These are phyloP conservation scores for Tricholauxania praeusta DNA, from an alignment of 2,888 invertebrate species.

Conservation along the genomic window DNA sequence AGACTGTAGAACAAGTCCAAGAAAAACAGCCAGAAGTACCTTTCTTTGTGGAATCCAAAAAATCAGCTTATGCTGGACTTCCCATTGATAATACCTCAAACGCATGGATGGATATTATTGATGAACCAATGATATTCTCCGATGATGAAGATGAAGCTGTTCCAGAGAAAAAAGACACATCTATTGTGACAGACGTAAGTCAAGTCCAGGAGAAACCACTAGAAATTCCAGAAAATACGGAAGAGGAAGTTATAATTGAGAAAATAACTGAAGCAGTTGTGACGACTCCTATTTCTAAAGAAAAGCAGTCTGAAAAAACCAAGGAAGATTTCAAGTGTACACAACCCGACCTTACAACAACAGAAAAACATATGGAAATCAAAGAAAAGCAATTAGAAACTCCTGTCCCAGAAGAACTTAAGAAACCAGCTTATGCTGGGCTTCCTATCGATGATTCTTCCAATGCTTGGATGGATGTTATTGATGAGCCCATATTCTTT, in stretches of 20 bases:
- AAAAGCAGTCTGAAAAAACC: neutral
- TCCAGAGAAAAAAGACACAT: neutral
- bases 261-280: conserved; percentile 51
- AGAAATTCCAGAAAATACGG: conserved; percentile 52
- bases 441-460: conserved; percentile 54
- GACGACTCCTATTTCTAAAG: conserved; percentile 15
- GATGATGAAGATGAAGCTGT: conserved; percentile 52
- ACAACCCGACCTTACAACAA: no score
- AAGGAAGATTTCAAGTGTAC: neutral
- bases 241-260: conserved; percentile 50
- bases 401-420: conserved; percentile 42
- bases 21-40: conserved; percentile 33
- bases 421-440: conserved; percentile 55
- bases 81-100: conserved; percentile 59
- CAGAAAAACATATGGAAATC: neutral
- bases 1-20: neutral
- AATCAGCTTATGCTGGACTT: conserved; percentile 55
- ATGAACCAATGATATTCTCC: conserved; percentile 58
- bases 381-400: conserved; percentile 37
- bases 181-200: neutral
- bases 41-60: conserved; percentile 40
- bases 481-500: conserved; percentile 55
- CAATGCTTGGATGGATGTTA: conserved; percentile 57
- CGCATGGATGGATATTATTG: conserved; percentile 63
- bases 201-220: conserved; percentile 46